Evolutionary conservation across 2,888 invertebrate genomes (phyloP), one percentile per base, ranked within the genome.

Genomic region (Agonum fuliginosum): DNA sequence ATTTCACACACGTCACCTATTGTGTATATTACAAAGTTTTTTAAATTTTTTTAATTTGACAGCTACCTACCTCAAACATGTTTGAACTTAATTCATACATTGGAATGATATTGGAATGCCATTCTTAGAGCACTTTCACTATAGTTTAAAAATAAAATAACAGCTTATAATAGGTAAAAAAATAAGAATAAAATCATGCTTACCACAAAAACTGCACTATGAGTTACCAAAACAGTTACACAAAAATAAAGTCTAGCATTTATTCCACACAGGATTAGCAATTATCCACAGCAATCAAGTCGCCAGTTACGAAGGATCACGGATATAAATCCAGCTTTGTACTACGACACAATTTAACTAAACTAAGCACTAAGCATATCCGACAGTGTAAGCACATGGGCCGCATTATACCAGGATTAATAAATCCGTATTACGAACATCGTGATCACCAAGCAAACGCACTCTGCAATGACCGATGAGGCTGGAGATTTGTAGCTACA

Each of bases 251-350:
- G n/a, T n/a, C 46, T 46, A 46, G 46, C 46, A 17, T 17, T 46
- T 46, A 46, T 46, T 14, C 46, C 46, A 8, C 17, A 17, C 1
- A 22, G 37, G 67, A 67, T 67, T 67, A 67, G 41, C 67, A 67
- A 67, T 67, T 67, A 67, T 67, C 67, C 67, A 14, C 37, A 54
- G 54, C 24, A 54, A 24, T 54, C 24, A 54, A 54, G 19, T 17
- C 17, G 24, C 54, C 14, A 37, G 67, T 67, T 54, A 67, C 37
- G 41, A 37, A 37, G 67, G 67, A 67, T 67, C 67, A 67, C 37
- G 41, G 20, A 67, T 67, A 67, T 67, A 67, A 67, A 67, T 67
- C 67, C 67, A 67, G 67, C 67, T 67, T 67, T 67, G 12, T 19
- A 67, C 14, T 67, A 41, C 41, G 22, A 19, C 20, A 20, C 19